Base-by-base conservation (phyloP, 2,797 vertebrate species). In the Tragelaphus oryx region DNA sequence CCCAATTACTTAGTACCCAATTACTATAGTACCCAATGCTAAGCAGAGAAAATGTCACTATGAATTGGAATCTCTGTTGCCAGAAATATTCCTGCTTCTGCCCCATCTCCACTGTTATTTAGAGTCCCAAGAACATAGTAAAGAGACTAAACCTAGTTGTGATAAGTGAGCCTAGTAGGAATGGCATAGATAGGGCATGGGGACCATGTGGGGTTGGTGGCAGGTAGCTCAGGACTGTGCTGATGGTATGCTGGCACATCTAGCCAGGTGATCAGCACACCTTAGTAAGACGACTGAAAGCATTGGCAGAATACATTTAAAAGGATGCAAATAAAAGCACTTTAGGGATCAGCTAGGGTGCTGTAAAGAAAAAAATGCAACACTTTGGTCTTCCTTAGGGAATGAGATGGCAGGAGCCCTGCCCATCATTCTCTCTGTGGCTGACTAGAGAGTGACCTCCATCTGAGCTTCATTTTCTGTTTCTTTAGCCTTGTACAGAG, bases 31-130 rank as follows among this genome's bases (percentile, higher is more conserved):
- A 12, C 18, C 89, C 93, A 95, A 54, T 33, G 30, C 24, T 65
- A 81, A 95, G 95, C 87, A 91, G 92, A 97, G 93, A 95, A 96
- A 96, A 97, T 92, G 93, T 79, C 97, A 97, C 59, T 28, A 96
- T 97, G 97, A 98, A 98, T 90, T 97, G 93, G 94, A 97, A 95
- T 97, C 95, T 97, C 88, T 96, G 93, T 97, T 97, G 96, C 91
- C 94, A 97, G 95, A 95, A 97, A 97, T 96, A 94, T 97, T 97
- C 30, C 76, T 94, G 0, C 41, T 90, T 92, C 71, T 88, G 44
- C 80, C 37, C 26, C 41, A 88, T 90, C 30, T 62, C 24, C 24
- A 54, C 24, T 60, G 8, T 44, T 85, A 54, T 46, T 93, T 46
- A 87, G 41, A 79, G 37, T 78, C 62, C 52, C 52, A 24, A 96